Evolutionary conservation across 2,888 invertebrate genomes (phyloP).

Genomic region (Drosophila mettleri): DNA sequence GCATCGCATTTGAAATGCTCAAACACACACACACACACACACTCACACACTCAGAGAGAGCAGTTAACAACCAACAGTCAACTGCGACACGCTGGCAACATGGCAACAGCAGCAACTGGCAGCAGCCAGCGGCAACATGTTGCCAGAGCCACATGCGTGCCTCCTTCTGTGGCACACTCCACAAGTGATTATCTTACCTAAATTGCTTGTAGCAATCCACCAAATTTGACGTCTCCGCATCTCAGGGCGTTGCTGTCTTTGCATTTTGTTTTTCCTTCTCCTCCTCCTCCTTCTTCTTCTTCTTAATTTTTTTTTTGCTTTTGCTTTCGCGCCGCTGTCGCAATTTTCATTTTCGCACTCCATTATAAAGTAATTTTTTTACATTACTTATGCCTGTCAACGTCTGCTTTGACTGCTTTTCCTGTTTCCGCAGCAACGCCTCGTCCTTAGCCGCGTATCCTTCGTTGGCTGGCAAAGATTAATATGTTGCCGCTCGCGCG

Average conservation of each 20-base stretch:
- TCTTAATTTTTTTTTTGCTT: neutral
- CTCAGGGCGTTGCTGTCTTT: slow-evolving; percentile 11
- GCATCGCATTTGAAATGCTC: slow-evolving; percentile 79
- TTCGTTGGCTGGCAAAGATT: slow-evolving; percentile 75
- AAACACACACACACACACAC: slow-evolving; percentile 10
- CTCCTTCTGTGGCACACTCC: slow-evolving; percentile 42
- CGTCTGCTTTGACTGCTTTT: slow-evolving; percentile 71
- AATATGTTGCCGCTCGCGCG: slow-evolving; percentile 72
- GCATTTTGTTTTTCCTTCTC: neutral
- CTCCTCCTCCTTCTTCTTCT: too few relatives aligned
- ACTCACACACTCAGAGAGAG: slow-evolving; percentile 15
- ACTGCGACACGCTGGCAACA: slow-evolving; percentile 46
- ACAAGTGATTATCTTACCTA: slow-evolving; percentile 76
- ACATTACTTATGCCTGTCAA: slow-evolving; percentile 80
- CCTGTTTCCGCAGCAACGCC: slow-evolving; percentile 66
- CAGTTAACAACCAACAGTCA: slow-evolving; percentile 78
- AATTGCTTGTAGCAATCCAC: slow-evolving; percentile 78
- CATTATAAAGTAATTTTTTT: slow-evolving; percentile 81
- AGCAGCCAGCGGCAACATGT: slow-evolving; percentile 60
- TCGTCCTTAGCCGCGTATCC: slow-evolving; percentile 42
- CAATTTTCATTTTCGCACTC: slow-evolving; percentile 80
- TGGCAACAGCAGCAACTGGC: slow-evolving; percentile 21
- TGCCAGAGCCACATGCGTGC: slow-evolving; percentile 38
- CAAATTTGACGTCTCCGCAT: slow-evolving; percentile 57
- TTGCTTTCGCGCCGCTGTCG: slow-evolving; percentile 35